Conservation (phyloP, 1,140 invertebrate species). For the Zaprionus lachaisei region DNA sequence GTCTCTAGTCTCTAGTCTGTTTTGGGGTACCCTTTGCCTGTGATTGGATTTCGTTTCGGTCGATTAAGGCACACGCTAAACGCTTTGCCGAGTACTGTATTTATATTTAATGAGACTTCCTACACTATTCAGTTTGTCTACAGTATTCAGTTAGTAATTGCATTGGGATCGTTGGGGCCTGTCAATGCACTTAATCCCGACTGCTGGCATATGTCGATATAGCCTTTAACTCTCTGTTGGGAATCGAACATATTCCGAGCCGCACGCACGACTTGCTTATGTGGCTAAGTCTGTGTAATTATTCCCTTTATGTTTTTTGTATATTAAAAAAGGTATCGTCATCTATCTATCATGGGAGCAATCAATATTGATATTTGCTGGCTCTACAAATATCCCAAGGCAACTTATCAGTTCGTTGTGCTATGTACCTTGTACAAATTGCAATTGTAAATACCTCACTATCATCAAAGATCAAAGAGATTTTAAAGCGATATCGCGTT, state of each 20-base stretch:
- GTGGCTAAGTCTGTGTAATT: neutral
- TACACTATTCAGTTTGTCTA: conserved; percentile 11
- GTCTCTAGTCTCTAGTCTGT: neutral
- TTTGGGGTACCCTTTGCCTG: too few relatives aligned
- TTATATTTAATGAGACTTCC: conserved; percentile 12
- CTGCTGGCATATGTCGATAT: neutral
- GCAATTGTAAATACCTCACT: neutral
- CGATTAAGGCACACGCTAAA: conserved; percentile 15
- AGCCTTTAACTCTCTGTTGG: neutral
- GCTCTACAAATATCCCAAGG: neutral
- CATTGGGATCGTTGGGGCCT: neutral
- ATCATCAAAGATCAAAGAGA: conserved; percentile 1
- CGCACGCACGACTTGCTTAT: neutral
- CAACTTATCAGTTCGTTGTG: neutral
- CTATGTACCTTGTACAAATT: neutral
- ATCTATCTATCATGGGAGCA: neutral
- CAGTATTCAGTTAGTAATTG: conserved; percentile 21
- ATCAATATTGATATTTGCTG: neutral
- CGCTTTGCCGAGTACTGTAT: conserved; percentile 7
- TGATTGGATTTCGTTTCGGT: neutral
- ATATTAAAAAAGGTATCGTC: neutral
- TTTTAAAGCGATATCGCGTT: neutral
- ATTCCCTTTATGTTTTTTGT: neutral
- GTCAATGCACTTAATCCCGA: neutral
- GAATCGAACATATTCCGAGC: neutral